Evolutionary conservation across 2,888 invertebrate genomes (phyloP), one percentile per base, ranked within the genome.

Genomic region (Eilema sororculum): DNA sequence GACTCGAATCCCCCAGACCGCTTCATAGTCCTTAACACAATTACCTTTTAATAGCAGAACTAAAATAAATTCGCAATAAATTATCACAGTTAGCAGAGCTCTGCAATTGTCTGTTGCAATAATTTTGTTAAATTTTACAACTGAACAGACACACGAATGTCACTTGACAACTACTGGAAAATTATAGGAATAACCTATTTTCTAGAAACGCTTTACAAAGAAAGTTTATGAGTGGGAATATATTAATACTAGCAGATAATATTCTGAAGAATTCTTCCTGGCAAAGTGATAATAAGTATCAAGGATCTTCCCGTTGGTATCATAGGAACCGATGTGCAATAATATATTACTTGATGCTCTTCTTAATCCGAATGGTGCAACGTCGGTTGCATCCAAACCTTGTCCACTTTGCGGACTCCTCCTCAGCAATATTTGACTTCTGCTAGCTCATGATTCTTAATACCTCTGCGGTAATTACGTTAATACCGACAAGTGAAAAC

Each of bases 1-100:
- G 22, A 33, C 25, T 61, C 10, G 24, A 65, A 61, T 61, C 22
- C 28, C 28, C 46, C 64, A 60, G 46, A 56, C 24, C 68, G 71
- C 73, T 81, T 81, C 82, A 83, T 82, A 86, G 90, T 89, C 89
- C 90, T 91, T 90, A 91, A 86, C 89, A 91, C 91, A 92, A 91
- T 93, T 91, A 91, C 82, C 89, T 86, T 84, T 87, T 89, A 90
- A 90, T 88, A 88, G 89, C 80, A 83, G 80, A 79, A 86, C 91
- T 89, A 89, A 92, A 93, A 92, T 92, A 92, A 92, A 87, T 89
- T 75, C 68, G 73, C 84, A 85, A 78, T 91, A 89, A 91, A 92
- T 91, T 89, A 90, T 90, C 84, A 87, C 92, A 87, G 90, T 89
- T 89, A 88, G 85, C 84, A 82, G 82, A 84, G 82, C 85, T 86